phyloP scores from a whole-genome alignment of 1,140 invertebrate genomes.

The Rhynchophorus ferrugineus region DNA sequence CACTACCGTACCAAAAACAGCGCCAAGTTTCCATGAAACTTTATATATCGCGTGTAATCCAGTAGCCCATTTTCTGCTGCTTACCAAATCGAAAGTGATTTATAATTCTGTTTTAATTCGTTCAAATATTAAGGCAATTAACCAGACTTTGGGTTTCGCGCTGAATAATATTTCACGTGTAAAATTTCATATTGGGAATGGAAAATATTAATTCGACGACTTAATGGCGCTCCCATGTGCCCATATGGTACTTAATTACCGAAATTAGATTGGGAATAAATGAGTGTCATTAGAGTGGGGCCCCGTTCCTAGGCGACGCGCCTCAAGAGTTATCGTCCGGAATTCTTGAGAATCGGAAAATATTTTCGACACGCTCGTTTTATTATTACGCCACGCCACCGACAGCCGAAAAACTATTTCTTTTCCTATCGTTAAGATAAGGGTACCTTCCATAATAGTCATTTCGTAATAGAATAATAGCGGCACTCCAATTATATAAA shows the following conservation, averaged over 20 bases:
- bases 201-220: slow-evolving; percentile 27
- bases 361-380: too few relatives aligned
- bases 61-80: slow-evolving; percentile 15
- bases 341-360: neutral
- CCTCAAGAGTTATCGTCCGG: neutral
- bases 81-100: slow-evolving; percentile 22
- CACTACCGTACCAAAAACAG: too few relatives aligned
- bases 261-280: slow-evolving; percentile 29
- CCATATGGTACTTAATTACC: slow-evolving; percentile 28
- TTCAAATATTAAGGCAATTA: slow-evolving; percentile 22
- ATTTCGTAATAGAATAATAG: too few relatives aligned
- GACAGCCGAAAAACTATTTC: too few relatives aligned
- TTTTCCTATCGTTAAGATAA: too few relatives aligned
- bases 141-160: slow-evolving; percentile 1
- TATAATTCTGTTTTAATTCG: slow-evolving; percentile 23
- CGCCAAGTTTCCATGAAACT: too few relatives aligned
- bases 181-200: slow-evolving; percentile 23
- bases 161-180: slow-evolving; percentile 23
- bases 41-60: slow-evolving; percentile 6
- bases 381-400: too few relatives aligned
- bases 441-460: too few relatives aligned
- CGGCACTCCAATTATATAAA: too few relatives aligned
- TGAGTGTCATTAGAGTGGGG: slow-evolving; percentile 23
- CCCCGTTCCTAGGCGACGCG: slow-evolving; percentile 4
- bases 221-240: slow-evolving; percentile 18